phyloP scores from a whole-genome alignment of 1,140 invertebrate genomes.

The Globodera rostochiensis region DNA sequence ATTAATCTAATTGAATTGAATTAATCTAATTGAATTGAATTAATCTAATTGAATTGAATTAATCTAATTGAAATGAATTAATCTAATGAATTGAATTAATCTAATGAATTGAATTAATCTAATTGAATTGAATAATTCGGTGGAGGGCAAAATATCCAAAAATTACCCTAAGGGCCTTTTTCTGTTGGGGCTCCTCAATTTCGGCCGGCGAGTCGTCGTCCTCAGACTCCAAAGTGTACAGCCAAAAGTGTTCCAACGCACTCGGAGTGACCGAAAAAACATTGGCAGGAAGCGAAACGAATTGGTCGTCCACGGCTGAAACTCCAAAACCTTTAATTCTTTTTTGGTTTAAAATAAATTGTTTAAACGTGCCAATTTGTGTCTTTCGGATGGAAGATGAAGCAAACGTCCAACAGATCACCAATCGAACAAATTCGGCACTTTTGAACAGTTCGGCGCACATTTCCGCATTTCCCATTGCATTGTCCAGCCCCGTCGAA shows the following conservation, averaged over 20 bases:
- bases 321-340: neutral
- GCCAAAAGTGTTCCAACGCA: slow-evolving; percentile 25
- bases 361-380: neutral
- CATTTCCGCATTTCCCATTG: neutral
- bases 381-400: neutral
- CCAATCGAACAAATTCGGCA: slow-evolving; percentile 21
- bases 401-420: slow-evolving; percentile 5
- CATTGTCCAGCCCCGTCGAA: neutral
- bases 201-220: slow-evolving; percentile 29
- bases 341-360: neutral
- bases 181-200: slow-evolving; percentile 21
- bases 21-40: neutral
- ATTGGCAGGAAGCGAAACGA: slow-evolving; percentile 22
- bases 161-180: slow-evolving; percentile 3
- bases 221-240: slow-evolving; percentile 24
- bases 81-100: no score
- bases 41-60: neutral
- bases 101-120: no score
- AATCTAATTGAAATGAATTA: neutral
- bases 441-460: neutral
- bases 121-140: no score
- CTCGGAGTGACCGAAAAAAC: slow-evolving; percentile 20
- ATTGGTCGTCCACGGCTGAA: slow-evolving; percentile 9
- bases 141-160: no score
- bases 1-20: neutral